Evolutionary conservation across 2,113 vertebrate species (phyloP).

Genomic region (Nematolebias whitei): DNA sequence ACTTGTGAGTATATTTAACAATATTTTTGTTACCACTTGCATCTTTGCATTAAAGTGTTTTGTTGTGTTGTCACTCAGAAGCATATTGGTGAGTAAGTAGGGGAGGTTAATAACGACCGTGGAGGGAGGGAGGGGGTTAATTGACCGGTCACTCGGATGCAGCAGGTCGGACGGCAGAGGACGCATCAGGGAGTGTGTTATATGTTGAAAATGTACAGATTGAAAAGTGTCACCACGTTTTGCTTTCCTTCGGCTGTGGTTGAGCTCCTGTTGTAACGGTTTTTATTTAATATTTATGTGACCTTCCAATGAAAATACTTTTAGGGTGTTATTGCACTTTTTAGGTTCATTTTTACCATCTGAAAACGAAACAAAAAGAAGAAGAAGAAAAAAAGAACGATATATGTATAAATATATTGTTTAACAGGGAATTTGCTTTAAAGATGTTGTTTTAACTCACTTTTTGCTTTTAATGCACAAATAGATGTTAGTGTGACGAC

Average conservation of each 20-base stretch:
- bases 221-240: conserved; percentile 73
- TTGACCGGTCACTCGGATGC: conserved; percentile 43
- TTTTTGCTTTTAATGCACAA: conserved; percentile 80
- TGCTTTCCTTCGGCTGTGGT: conserved; percentile 78
- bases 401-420: conserved; percentile 70
- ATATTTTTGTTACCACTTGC: conserved; percentile 80
- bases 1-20: conserved; percentile 73
- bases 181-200: conserved; percentile 66
- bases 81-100: conserved; percentile 69
- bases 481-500: conserved; percentile 83
- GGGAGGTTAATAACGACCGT: conserved; percentile 43
- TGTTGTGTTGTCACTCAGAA: conserved; percentile 69
- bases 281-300: conserved; percentile 90
- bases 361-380: conserved; percentile 61
- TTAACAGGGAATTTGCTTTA: conserved; percentile 86
- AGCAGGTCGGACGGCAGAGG: conserved; percentile 11
- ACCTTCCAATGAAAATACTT: conserved; percentile 81
- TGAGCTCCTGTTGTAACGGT: conserved; percentile 78
- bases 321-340: conserved; percentile 87
- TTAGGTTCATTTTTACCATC: conserved; percentile 83
- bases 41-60: conserved; percentile 75
- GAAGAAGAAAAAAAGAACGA: conserved; percentile 39
- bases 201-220: conserved; percentile 80
- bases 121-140: conserved; percentile 2
- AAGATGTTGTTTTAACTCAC: conserved; percentile 80